Evolutionary conservation across 2,797 vertebrate genomes (phyloP), one percentile per base, ranked within the genome.

Genomic region (Pyrocephalus nanus): DNA sequence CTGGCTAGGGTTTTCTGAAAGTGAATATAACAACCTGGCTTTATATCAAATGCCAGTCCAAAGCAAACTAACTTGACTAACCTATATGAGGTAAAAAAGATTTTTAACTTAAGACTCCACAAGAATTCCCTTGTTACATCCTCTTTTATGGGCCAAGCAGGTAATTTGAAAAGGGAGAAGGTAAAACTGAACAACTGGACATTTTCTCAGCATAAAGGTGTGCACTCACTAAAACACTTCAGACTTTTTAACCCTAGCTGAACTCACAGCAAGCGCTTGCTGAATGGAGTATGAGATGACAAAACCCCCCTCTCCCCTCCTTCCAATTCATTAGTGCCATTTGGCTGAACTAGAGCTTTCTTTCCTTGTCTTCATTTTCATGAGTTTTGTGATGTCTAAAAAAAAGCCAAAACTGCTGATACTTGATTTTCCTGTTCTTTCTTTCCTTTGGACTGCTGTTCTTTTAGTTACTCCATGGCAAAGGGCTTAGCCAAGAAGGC

Each of bases 391-490:
- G 76, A 81, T 74, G 51, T 65, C 47, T 36, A 25, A 75, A 84
- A 82, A 77, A 83, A 69, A 67, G 15, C 34, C 2, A 2, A 70
- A 90, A 82, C 66, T 78, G 25, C 85, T 74, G 77, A 67, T 88
- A 45, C 60, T 85, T 89, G 47, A 73, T 92, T 92, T 93, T 95
- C 71, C 67, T 89, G n/a, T 76, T 87, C 60, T 58, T 94, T 91
- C 50, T 89, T 86, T 45, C 36, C 48, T 87, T 88, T 77, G 38
- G 50, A 77, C 19, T 71, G 54, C 61, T 90, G 20, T 1, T 83
- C 54, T 90, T 93, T 74, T 64, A 74, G 47, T 84, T n/a, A 84
- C 88, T 83, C 94, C 57, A 51, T 72, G 66, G 70, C 69, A 92
- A 90, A 88, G 38, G 8, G 18, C 50, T 40, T 90, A 86, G 73